phyloP scores from a whole-genome alignment of 2,888 invertebrate genomes.

The Stramonita haemastoma region DNA sequence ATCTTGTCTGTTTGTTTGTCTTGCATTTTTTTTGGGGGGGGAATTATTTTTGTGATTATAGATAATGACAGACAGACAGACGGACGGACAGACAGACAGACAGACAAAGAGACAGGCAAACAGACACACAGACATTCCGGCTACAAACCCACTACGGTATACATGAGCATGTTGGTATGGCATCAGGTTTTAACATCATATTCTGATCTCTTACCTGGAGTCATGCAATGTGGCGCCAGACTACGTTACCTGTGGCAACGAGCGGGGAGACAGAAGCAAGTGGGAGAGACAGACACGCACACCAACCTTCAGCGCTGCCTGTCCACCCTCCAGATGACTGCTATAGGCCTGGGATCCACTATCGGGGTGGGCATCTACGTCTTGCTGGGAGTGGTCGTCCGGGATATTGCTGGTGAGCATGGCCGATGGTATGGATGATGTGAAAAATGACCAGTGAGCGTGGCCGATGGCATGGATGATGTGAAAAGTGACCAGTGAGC shows the following conservation, averaged over 20 bases:
- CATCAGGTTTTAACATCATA: background rate
- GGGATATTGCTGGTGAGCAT: slow-evolving; percentile 59
- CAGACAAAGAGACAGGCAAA: no score
- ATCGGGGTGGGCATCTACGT: slow-evolving; percentile 97
- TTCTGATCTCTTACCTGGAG: background rate
- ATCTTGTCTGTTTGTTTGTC: no score
- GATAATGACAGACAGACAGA: no score
- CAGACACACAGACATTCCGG: no score
- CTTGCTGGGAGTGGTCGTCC: slow-evolving; percentile 80
- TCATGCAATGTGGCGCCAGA: slow-evolving; percentile 5
- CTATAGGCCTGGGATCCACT: slow-evolving; percentile 95
- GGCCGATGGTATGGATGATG: background rate
- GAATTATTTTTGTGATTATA: no score
- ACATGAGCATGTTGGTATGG: background rate
- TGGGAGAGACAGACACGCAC: slow-evolving; percentile 52
- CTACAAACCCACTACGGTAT: no score
- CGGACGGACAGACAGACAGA: no score
- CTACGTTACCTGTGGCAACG: slow-evolving; percentile 48
- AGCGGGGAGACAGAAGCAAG: slow-evolving; percentile 53
- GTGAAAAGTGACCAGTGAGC: no score
- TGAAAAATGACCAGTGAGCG: no score
- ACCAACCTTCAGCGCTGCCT: slow-evolving; percentile 87
- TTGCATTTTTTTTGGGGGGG: no score
- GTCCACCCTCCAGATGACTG: slow-evolving; percentile 91
- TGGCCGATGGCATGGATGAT: no score